These are phyloP conservation scores for Alexandromys fortis DNA, from an alignment of 2,113 vertebrate genomes.

Conservation along the genomic window DNA sequence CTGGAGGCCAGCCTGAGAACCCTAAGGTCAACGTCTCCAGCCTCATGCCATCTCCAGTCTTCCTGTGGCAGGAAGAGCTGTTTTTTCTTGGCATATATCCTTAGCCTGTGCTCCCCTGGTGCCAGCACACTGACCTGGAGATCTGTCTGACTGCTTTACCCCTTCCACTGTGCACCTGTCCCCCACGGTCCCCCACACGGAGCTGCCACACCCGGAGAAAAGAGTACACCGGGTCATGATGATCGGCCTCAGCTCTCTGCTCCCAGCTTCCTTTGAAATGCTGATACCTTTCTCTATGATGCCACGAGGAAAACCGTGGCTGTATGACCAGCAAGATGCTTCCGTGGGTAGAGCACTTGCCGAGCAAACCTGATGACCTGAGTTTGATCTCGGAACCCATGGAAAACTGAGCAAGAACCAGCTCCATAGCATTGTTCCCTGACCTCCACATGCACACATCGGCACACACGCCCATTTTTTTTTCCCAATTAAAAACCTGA, in stretches of 20 bases:
- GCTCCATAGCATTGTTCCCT: background rate
- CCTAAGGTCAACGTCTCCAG: background rate
- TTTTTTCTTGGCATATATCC: constrained; percentile 18
- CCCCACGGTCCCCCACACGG: background rate
- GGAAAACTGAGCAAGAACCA: background rate
- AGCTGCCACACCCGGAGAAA: background rate
- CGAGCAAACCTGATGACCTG: background rate
- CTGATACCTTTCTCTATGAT: background rate
- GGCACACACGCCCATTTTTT: background rate
- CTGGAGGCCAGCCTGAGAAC: background rate
- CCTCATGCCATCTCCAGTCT: background rate
- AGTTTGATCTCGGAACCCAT: background rate
- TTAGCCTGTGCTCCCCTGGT: constrained; percentile 10
- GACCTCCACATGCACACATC: background rate
- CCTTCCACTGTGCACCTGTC: background rate
- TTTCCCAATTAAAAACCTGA: background rate
- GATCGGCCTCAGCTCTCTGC: background rate
- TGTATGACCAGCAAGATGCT: background rate
- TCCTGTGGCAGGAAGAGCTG: background rate
- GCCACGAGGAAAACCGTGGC: background rate
- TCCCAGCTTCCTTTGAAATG: background rate
- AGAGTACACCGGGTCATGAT: background rate
- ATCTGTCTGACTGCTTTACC: background rate
- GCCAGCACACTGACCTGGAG: background rate
- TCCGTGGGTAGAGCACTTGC: background rate